phyloP scores from a whole-genome alignment of 2,888 invertebrate genomes.

The Luperina testacea region DNA sequence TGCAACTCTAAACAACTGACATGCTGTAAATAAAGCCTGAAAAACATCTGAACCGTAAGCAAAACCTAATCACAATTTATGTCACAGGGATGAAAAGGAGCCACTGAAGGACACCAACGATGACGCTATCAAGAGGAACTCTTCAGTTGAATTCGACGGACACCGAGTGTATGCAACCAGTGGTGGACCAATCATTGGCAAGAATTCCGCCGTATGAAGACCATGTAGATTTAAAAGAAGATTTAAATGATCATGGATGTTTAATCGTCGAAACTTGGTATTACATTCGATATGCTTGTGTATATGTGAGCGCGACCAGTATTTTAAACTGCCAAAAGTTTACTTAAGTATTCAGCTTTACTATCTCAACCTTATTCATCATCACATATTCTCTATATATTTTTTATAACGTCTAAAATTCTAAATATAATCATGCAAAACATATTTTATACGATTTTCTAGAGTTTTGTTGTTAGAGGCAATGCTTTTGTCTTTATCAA shows the following conservation, averaged over 20 bases:
- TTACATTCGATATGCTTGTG: slow-evolving; percentile 80
- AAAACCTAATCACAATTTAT: slow-evolving; percentile 51
- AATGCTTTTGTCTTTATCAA: slow-evolving; percentile 30
- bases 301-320: slow-evolving; percentile 86
- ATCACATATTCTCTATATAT: slow-evolving; percentile 70
- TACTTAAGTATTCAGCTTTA: slow-evolving; percentile 81
- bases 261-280: slow-evolving; percentile 53
- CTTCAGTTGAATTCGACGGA: slow-evolving; percentile 95
- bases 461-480: slow-evolving; percentile 29
- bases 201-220: slow-evolving; percentile 95
- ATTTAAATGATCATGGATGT: slow-evolving; percentile 54
- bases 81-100: slow-evolving; percentile 94
- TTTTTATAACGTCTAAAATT: slow-evolving; percentile 67
- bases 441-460: slow-evolving; percentile 56
- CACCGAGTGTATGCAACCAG: slow-evolving; percentile 95
- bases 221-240: slow-evolving; percentile 34
- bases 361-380: slow-evolving; percentile 68
- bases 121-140: slow-evolving; percentile 93
- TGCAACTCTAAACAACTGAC: slow-evolving; percentile 41
- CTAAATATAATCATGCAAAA: slow-evolving; percentile 52
- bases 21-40: slow-evolving; percentile 67
- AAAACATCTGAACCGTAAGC: slow-evolving; percentile 32
- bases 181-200: slow-evolving; percentile 95
- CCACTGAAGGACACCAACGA: slow-evolving; percentile 93
- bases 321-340: slow-evolving; percentile 87